Conservation (phyloP, 2,797 vertebrate genomes). For the Malacoraja senta region DNA sequence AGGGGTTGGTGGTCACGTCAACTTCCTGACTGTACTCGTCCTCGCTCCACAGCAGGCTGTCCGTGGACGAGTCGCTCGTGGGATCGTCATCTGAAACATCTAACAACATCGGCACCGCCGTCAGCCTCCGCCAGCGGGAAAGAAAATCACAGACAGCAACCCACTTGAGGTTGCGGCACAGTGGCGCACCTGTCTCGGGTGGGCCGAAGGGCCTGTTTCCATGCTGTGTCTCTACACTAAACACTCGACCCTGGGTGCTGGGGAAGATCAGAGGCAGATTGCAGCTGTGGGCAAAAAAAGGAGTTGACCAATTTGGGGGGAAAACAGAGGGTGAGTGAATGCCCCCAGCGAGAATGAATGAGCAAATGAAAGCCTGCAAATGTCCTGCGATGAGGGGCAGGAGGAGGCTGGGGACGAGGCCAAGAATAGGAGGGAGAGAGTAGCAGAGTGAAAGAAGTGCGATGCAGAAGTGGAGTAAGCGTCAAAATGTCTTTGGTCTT, state of each 20-base stretch:
- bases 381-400: too few relatives aligned
- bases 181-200: too few relatives aligned
- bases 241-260: not conserved
- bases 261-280: not conserved
- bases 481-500: not conserved
- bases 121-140: not conserved
- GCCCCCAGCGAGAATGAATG: not conserved
- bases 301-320: not conserved
- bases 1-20: constrained; percentile 68
- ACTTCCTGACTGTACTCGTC: constrained; percentile 77
- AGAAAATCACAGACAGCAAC: not conserved
- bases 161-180: not conserved
- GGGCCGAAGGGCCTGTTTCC: too few relatives aligned
- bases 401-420: too few relatives aligned
- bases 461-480: too few relatives aligned
- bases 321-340: not conserved
- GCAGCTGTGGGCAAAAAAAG: not conserved
- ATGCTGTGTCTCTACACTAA: too few relatives aligned
- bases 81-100: constrained; percentile 73
- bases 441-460: too few relatives aligned
- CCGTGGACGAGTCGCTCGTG: constrained; percentile 81
- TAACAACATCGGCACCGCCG: not conserved
- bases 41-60: constrained; percentile 87
- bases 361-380: not conserved
- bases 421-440: not conserved